These are phyloP conservation scores for Piezodorus guildinii DNA, from an alignment of 1,140 invertebrate species.

Conservation along the genomic window DNA sequence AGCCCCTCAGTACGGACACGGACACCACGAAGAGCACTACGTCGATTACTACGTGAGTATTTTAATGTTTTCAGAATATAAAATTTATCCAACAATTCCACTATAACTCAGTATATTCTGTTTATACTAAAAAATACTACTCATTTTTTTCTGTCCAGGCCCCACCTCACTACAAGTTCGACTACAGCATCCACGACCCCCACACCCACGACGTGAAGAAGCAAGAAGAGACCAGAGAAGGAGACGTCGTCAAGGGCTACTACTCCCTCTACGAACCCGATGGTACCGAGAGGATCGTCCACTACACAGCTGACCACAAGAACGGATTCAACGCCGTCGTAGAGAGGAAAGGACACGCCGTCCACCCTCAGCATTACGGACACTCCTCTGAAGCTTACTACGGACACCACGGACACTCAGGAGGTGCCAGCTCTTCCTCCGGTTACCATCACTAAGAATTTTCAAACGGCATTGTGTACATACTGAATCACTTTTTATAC, in stretches of 20 bases:
- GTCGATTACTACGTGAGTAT: too few species aligned
- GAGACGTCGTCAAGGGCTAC: background rate
- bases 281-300: conserved; percentile 1
- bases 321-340: conserved; percentile 38
- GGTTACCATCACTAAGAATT: too few species aligned
- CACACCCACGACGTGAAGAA: conserved; percentile 39
- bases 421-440: too few species aligned
- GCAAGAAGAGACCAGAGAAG: conserved; percentile 35
- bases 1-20: too few species aligned
- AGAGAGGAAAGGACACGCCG: conserved; percentile 25
- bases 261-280: conserved; percentile 10
- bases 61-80: too few species aligned
- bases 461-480: too few species aligned
- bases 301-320: conserved; percentile 26
- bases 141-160: conserved; percentile 12
- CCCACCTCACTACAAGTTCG: conserved; percentile 38
- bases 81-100: too few species aligned
- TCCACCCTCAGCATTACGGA: conserved; percentile 30
- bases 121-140: background rate
- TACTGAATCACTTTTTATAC: too few species aligned
- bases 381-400: too few species aligned
- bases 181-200: conserved; percentile 43
- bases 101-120: too few species aligned
- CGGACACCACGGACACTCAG: too few species aligned
- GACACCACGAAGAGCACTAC: too few species aligned